Percentiles rank a stretch among this genome's conserved stretches.
phyloP scores from a whole-genome alignment of 2,797 vertebrate genomes.

The Phalanger gymnotis region DNA sequence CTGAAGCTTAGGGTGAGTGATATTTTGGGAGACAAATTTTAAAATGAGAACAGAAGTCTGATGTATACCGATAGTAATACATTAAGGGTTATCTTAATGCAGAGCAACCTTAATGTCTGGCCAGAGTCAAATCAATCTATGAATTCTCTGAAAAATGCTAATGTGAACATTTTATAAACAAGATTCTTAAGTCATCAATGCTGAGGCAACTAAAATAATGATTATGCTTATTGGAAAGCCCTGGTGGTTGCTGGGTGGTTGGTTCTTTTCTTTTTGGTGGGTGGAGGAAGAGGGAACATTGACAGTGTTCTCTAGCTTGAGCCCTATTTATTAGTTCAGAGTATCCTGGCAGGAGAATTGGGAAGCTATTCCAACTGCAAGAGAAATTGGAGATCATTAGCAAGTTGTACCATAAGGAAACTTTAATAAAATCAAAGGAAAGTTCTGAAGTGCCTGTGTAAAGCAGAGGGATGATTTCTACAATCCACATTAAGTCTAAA shows the following conservation, averaged over 20 bases:
- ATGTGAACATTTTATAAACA: constrained; percentile 78
- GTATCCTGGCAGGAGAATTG: background rate
- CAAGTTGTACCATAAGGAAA: background rate
- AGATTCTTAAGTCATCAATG: constrained; percentile 64
- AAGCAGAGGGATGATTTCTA: background rate
- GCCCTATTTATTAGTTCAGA: constrained; percentile 8
- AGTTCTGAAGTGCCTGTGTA: background rate
- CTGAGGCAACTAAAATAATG: constrained; percentile 62
- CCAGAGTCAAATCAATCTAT: constrained; percentile 75
- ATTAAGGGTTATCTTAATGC: constrained; percentile 80
- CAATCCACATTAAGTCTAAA: background rate
- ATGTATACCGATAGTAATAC: constrained; percentile 63
- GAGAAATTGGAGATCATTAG: constrained; percentile 9
- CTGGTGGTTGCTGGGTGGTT: background rate
- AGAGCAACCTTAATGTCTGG: constrained; percentile 68
- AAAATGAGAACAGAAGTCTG: constrained; percentile 75
- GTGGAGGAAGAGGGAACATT: background rate
- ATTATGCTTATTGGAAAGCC: constrained; percentile 45
- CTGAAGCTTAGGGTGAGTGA: constrained; percentile 57
- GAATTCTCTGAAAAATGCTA: constrained; percentile 73
- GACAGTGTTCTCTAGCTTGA: constrained; percentile 28
- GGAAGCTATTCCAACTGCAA: background rate
- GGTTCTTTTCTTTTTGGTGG: background rate
- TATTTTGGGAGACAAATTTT: constrained; percentile 77
- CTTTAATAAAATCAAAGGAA: background rate